phyloP scores from a whole-genome alignment of 2,888 invertebrate species.

The Camptogramma bilineatum region DNA sequence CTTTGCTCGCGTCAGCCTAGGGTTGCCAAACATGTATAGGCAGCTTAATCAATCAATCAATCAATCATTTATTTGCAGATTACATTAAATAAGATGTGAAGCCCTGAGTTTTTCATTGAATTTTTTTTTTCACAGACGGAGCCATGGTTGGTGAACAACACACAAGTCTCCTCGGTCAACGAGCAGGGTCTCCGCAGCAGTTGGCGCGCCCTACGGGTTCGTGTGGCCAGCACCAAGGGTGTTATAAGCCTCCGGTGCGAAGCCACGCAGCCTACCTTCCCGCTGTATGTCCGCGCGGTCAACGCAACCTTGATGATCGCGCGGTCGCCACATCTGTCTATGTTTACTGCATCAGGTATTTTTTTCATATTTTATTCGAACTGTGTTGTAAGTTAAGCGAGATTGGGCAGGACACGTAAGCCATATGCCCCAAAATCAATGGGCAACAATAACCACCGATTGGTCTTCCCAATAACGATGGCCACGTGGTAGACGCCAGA shows the following conservation, averaged over 20 bases:
- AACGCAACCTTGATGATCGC: slow-evolving; percentile 68
- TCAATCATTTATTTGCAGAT: no score
- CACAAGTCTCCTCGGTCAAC: slow-evolving; percentile 66
- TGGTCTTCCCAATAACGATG: no score
- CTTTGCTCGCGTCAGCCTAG: no score
- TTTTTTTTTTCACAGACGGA: slow-evolving; percentile 57
- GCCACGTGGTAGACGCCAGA: no score
- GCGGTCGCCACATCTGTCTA: slow-evolving; percentile 75
- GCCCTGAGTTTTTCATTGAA: background rate
- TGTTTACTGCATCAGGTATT: slow-evolving; percentile 73
- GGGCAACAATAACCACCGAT: no score
- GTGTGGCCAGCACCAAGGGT: slow-evolving; percentile 60
- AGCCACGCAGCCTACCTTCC: slow-evolving; percentile 73
- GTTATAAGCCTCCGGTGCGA: slow-evolving; percentile 68
- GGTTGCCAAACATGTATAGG: no score
- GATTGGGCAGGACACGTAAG: no score
- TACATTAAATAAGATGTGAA: no score
- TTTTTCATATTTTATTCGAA: no score
- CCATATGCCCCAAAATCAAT: no score
- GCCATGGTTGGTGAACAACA: slow-evolving; percentile 71
- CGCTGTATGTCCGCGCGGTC: slow-evolving; percentile 60
- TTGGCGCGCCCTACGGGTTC: slow-evolving; percentile 68
- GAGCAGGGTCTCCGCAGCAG: slow-evolving; percentile 69
- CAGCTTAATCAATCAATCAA: no score
- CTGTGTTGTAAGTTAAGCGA: no score